Evolutionary conservation across 2,797 vertebrate genomes (phyloP).

Genomic region (Tapirus indicus): DNA sequence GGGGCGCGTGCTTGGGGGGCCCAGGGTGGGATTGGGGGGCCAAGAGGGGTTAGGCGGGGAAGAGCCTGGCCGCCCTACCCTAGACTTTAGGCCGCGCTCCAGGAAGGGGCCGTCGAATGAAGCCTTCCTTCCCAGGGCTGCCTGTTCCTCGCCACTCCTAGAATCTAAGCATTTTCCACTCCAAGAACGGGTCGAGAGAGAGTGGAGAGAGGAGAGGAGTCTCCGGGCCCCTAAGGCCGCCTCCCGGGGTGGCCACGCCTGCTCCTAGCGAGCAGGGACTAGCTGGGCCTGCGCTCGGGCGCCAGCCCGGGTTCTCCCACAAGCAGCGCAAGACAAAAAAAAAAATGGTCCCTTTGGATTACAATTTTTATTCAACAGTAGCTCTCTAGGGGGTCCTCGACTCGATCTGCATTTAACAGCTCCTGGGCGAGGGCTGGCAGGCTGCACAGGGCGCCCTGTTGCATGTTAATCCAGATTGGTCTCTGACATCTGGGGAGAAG

Average conservation of each 20-base stretch:
- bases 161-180: background rate
- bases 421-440: slow-evolving; percentile 41
- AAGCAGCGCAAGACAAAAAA: background rate
- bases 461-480: slow-evolving; percentile 77
- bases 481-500: slow-evolving; percentile 50
- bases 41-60: background rate
- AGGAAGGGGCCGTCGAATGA: background rate
- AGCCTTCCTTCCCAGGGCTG: background rate
- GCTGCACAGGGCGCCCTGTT: slow-evolving; percentile 53
- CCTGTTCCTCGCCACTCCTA: background rate
- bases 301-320: background rate
- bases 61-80: background rate
- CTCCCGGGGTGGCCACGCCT: background rate
- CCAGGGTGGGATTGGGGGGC: background rate
- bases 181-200: background rate
- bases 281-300: background rate
- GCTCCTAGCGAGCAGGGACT: background rate
- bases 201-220: background rate
- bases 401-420: slow-evolving; percentile 73
- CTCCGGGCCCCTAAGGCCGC: background rate
- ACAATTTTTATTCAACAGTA: slow-evolving; percentile 81
- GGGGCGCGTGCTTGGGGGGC: background rate
- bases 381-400: slow-evolving; percentile 59
- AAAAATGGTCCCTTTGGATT: slow-evolving; percentile 78
- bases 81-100: background rate